A percentile compares a stretch with the other conserved stretches of the same genome.
phyloP scores from a whole-genome alignment of 35 echinoderm and acorn worm genomes.

The Hemicentrotus pulcherrimus region DNA sequence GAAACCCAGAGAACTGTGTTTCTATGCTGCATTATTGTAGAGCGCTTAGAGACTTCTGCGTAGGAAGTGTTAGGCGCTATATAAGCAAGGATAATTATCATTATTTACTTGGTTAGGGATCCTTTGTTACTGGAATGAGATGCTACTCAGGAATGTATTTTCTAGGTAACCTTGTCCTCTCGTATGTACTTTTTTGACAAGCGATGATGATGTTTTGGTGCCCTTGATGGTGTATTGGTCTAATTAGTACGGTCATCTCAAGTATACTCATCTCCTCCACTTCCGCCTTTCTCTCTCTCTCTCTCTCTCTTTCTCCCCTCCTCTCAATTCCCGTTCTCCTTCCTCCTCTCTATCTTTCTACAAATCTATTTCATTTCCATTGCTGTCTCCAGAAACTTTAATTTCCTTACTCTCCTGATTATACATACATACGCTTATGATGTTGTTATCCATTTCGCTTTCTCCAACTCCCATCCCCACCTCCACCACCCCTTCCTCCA shows the following conservation, averaged over 20 bases:
- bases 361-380: not conserved
- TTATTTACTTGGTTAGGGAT: too few relatives aligned
- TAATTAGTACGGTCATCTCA: not conserved
- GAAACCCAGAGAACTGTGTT: too few relatives aligned
- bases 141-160: not conserved
- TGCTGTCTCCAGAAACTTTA: too few relatives aligned
- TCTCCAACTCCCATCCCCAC: not conserved
- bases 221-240: not conserved
- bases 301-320: not conserved
- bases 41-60: too few relatives aligned
- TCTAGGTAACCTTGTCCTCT: not conserved
- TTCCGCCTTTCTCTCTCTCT: not conserved
- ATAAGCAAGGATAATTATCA: too few relatives aligned
- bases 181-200: not conserved
- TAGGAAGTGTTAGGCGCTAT: too few relatives aligned
- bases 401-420: too few relatives aligned
- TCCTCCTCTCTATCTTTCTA: not conserved
- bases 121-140: too few relatives aligned
- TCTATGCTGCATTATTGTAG: too few relatives aligned
- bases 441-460: not conserved
- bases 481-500: not conserved
- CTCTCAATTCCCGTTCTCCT: not conserved
- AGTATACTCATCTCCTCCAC: not conserved
- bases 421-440: not conserved
- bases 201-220: not conserved